A percentile compares a stretch with the other conserved stretches of the same genome.
Conservation (phyloP, 2,113 vertebrate genomes). For the Aphyosemion australe region DNA sequence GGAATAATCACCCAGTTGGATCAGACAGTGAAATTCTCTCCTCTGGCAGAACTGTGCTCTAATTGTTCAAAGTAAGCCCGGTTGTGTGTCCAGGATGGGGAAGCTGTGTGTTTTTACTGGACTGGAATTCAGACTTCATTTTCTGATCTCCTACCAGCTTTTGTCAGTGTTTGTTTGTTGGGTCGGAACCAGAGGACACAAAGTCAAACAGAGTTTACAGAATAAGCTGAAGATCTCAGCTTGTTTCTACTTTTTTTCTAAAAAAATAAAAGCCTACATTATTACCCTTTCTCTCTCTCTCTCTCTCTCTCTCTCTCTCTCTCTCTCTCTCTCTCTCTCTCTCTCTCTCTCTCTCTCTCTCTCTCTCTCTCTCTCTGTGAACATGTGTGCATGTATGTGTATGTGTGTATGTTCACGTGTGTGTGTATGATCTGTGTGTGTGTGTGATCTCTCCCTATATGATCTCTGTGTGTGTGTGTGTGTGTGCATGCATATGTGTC, state of each 20-base stretch:
- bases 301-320: too few relatives aligned
- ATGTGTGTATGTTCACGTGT: too few relatives aligned
- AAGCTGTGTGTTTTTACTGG: constrained; percentile 31
- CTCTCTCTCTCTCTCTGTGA: too few relatives aligned
- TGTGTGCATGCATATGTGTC: too few relatives aligned
- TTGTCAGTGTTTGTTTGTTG: constrained; percentile 12
- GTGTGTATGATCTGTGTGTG: too few relatives aligned
- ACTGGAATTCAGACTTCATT: constrained; percentile 26
- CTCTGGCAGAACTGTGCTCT: constrained; percentile 38
- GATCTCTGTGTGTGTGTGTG: too few relatives aligned
- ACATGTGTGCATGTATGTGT: too few relatives aligned
- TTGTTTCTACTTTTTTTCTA: neutral
- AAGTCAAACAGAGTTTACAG: neutral
- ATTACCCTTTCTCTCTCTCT: too few relatives aligned
- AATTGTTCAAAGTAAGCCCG: constrained; percentile 37
- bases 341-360: too few relatives aligned
- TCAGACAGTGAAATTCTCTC: constrained; percentile 33
- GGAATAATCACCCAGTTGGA: constrained; percentile 28
- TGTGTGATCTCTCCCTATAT: too few relatives aligned
- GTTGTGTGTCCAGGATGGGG: constrained; percentile 20
- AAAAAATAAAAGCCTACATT: too few relatives aligned
- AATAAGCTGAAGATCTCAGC: neutral
- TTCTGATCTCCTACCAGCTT: constrained; percentile 14
- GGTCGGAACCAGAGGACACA: neutral
- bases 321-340: too few relatives aligned